These are phyloP conservation scores for Eunapius fragilis DNA, from an alignment of 37 sponge, comb jelly and placozoan genomes.

Conservation along the genomic window DNA sequence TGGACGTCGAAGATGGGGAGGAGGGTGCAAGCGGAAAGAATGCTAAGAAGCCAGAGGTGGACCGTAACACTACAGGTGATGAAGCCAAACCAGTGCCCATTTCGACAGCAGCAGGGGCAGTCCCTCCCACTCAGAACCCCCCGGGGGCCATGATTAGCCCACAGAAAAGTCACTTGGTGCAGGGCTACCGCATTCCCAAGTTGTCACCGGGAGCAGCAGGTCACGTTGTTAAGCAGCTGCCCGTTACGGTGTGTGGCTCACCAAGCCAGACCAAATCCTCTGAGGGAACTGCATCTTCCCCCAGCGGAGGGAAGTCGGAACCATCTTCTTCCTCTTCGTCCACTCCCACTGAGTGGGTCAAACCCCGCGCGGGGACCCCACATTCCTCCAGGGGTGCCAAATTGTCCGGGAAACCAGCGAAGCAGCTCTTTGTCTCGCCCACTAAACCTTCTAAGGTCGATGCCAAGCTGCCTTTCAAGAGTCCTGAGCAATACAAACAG, in stretches of 20 bases:
- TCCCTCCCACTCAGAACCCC: neutral
- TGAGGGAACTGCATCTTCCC: neutral
- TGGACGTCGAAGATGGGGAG: constrained; percentile 22
- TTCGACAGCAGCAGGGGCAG: neutral
- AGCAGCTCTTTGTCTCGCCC: neutral
- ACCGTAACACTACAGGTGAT: neutral
- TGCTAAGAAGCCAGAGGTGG: neutral
- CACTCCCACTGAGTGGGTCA: neutral
- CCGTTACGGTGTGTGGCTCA: neutral
- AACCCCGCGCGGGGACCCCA: neutral
- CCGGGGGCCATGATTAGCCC: neutral
- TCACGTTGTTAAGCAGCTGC: neutral
- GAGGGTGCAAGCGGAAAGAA: neutral
- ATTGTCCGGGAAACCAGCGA: neutral
- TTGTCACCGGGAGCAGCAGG: neutral
- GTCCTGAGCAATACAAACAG: neutral
- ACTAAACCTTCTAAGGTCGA: neutral
- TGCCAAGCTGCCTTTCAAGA: neutral
- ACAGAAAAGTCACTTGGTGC: neutral
- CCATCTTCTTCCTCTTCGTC: neutral
- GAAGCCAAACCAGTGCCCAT: neutral
- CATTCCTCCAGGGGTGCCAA: neutral
- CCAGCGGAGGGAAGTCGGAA: neutral
- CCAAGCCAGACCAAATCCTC: neutral
- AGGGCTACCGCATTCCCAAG: neutral